Evolutionary conservation across 2,888 invertebrate species (phyloP), one percentile per base, ranked within the genome.

Genomic region (Macrosoma leucophasiata): DNA sequence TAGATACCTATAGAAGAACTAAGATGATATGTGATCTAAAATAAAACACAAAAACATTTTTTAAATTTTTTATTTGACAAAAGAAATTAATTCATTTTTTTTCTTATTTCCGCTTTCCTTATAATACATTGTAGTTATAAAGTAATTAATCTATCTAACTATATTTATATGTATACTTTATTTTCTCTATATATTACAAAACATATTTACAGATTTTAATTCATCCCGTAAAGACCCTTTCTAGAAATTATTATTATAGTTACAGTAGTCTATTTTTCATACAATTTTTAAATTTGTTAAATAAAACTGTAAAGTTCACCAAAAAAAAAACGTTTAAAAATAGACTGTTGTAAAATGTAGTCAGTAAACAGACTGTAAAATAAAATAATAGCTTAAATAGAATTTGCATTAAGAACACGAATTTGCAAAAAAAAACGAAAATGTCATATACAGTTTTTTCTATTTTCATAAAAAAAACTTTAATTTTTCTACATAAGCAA

Each of bases 41-140:
- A 68, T 56, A 60, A 70, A 68, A 72, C 34, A 50, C 60, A 64
- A 64, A 55, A 55, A 43, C 62, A 57, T 52, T 55, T 74, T 77
- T 78, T 73, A 59, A 64, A 71, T 61, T 75, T 79, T 78, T 84
- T 81, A 78, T 81, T 82, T 75, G 82, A 81, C 81, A 81, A 84
- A 79, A 81, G 77, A 78, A 79, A 81, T 81, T 74, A 72, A 78
- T 82, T 79, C 75, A 78, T 46, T 65, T 60, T 76, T 74, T 77
- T 74, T 68, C 67, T 70, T 72, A 70, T 69, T 74, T 76, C 75
- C 72, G 51, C 60, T 76, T 79, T 76, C 73, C 77, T 82, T 82
- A 77, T 73, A 57, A 62, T 82, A 81, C 82, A 82, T 58, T 71
- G 69, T 75, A 75, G 64, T 78, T 75, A 73, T 71, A 76, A 78